These are phyloP conservation scores for Nyctibius bracteatus DNA, from an alignment of 2,113 vertebrate genomes.

Conservation along the genomic window DNA sequence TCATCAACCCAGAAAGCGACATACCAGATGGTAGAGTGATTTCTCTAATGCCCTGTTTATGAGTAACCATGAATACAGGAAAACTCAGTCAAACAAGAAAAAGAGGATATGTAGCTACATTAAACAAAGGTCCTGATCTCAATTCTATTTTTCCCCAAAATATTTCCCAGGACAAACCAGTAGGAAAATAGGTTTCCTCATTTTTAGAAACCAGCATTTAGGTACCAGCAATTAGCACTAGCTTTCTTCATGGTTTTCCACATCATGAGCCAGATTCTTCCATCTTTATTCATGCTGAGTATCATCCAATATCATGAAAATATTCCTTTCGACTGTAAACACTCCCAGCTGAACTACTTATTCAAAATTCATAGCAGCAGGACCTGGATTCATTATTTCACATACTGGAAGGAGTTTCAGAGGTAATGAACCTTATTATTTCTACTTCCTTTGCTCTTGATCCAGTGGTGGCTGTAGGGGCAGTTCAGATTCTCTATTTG, in stretches of 20 bases:
- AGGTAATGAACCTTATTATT: background rate
- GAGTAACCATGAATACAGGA: background rate
- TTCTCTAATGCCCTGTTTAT: background rate
- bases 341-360: background rate
- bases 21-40: background rate
- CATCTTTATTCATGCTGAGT: background rate
- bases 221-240: background rate
- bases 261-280: background rate
- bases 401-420: background rate
- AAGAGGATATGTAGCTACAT: background rate
- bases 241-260: background rate
- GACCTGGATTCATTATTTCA: background rate
- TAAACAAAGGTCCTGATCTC: background rate
- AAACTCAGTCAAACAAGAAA: background rate
- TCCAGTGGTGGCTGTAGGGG: background rate
- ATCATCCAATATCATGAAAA: background rate
- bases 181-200: background rate
- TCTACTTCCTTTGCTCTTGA: background rate
- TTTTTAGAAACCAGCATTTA: background rate
- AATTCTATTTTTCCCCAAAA: background rate
- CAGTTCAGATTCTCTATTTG: background rate
- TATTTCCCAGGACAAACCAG: background rate
- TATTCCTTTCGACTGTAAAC: background rate
- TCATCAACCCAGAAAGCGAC: too few relatives aligned
- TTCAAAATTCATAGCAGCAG: background rate